Evolutionary conservation across 2,797 vertebrate genomes (phyloP), one percentile per base, ranked within the genome.

Genomic region (Choloepus didactylus): DNA sequence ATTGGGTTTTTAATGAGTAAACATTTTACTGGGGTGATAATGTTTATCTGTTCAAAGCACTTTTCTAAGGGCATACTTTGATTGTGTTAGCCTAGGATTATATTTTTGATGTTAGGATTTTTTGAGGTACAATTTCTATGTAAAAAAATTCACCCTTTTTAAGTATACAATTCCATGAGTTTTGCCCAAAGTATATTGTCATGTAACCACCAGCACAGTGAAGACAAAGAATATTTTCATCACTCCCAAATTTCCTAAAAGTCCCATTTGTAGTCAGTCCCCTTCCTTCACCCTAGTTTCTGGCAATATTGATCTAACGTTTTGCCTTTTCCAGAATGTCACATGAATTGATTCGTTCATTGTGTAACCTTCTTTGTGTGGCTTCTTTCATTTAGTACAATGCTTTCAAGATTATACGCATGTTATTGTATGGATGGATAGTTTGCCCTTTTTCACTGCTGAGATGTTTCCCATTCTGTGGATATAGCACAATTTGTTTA

Each of bases 401-500:
- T 56, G 16, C 21, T 79, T 87, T 89, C 67, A 18, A 84, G 85
- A 82, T 41, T 10, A 10, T 5, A 73, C 25, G 25, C 15, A 44
- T 5, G 9, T 60, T 73, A 41, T 72, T 59, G 77, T 21, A 41
- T 9, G 85, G 9, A 73, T 81, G 25, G 69, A 9, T 51, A 77
- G 15, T 25, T 69, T 38, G 4, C 25, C 67, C 1, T 35, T 66
- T 94, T 89, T 87, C 69, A 66, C 18, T 77, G 5, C 18, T 54
- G n/a, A 76, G 31, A 84, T 76, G 27, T 70, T 64, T 87, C 87
- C 5, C 18, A 66, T 80, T 93, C 95, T 94, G 70, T 60, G 11
- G 14, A 70, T 62, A 9, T 75, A 84, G 25, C 18, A 70, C n/a
- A 81, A 75, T 29, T 80, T 90, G 6, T 73, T 90, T 23, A 92